Evolutionary conservation across 2,888 invertebrate genomes (phyloP), one percentile per base, ranked within the genome.

Genomic region (Brachypterus glaber): DNA sequence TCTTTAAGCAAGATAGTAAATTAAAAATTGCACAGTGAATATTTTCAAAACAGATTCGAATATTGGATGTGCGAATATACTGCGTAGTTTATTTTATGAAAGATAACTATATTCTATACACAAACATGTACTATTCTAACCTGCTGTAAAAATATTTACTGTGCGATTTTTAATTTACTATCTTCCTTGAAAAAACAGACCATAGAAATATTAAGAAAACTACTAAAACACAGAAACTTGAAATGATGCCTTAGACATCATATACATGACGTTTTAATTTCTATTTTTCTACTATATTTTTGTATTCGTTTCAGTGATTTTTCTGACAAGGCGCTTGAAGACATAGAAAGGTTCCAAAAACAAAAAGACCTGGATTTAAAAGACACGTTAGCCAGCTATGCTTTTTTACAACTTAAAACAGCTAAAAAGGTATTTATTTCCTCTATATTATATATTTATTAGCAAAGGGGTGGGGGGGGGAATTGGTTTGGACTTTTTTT

Each of bases 291-390:
- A 26, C n/a, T 18, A 35, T 35, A 30, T 13, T 16, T 32, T 7
- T 31, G 16, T 35, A n/a, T n/a, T n/a, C n/a, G n/a, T n/a, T 16
- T 17, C 9, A 83, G 83, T 45, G 76, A 78, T 30, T 84, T 83
- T 60, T 75, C 77, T 11, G 71, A 71, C 37, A 77, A 77, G 57
- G 80, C 81, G 3, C 60, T 75, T 34, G 61, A 70, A 42, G 83
- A 84, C 54, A 76, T 82, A 48, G 79, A 82, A 48, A 68, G 74
- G 62, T 84, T 84, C 63, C 79, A 83, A 58, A 72, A 72, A 42
- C 82, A 82, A 57, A 84, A 83, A 66, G 76, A 76, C 43, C 68
- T 73, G 18, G 83, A 84, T 57, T 64, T 84, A 12, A 76, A 75
- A 59, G 82, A 83, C 57, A 80, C 82, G 3, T 66, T 84, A 21